Evolutionary conservation across 2,113 vertebrate genomes (phyloP).

Genomic region (Gallinago media): DNA sequence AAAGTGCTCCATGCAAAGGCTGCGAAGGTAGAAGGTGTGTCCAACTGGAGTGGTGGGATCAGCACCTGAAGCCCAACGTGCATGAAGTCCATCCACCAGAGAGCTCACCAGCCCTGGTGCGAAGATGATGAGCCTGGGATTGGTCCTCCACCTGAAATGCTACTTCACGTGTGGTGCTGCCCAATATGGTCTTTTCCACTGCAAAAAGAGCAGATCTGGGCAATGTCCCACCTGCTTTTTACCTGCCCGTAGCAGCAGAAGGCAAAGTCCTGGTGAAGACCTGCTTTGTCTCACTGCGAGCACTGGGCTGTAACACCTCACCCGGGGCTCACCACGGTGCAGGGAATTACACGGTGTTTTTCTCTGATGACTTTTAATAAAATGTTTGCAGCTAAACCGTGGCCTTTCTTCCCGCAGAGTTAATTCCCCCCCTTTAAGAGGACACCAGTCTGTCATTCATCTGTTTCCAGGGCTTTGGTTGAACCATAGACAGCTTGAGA

Average conservation of each 20-base stretch:
- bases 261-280: background rate
- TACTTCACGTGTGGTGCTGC: too few relatives aligned
- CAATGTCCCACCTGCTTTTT: background rate
- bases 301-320: background rate
- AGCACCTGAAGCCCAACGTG: background rate
- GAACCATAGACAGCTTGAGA: background rate
- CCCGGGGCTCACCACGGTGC: background rate
- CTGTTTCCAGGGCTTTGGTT: background rate
- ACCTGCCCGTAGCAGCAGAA: too few relatives aligned
- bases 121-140: background rate
- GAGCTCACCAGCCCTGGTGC: background rate
- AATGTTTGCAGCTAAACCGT: background rate
- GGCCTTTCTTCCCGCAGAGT: background rate
- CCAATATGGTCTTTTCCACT: background rate
- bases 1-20: background rate
- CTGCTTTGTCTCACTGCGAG: background rate
- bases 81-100: too few relatives aligned
- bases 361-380: background rate
- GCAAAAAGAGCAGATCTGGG: background rate
- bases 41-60: background rate
- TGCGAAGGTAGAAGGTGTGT: background rate
- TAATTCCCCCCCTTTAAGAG: background rate
- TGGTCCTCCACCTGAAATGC: too few relatives aligned
- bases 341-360: background rate
- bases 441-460: background rate